Percentiles rank a stretch among this genome's conserved stretches.
Conservation (phyloP, 2,888 invertebrate genomes). For the Lymantria monacha region DNA sequence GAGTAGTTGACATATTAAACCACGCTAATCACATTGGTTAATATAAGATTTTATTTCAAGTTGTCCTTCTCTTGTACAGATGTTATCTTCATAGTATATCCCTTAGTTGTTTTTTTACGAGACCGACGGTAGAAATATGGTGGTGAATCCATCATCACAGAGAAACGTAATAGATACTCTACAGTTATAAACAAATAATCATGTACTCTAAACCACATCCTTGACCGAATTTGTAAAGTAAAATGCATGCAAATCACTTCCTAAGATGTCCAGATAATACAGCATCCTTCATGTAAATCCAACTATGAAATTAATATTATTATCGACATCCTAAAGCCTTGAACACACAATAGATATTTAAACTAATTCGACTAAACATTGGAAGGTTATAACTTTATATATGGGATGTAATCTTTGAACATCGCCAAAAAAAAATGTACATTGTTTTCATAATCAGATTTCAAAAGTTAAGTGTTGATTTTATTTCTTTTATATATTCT, state of each 20-base stretch:
- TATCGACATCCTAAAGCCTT: constrained; percentile 38
- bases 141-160: no score
- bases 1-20: no score
- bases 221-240: constrained; percentile 26
- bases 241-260: constrained; percentile 32
- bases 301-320: constrained; percentile 21
- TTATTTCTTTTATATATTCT: no score
- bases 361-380: constrained; percentile 13
- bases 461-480: no score
- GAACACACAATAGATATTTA: constrained; percentile 21
- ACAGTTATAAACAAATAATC: neutral
- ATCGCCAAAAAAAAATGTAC: neutral
- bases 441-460: constrained; percentile 15
- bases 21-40: no score
- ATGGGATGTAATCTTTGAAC: neutral
- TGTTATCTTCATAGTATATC: no score
- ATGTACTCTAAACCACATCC: constrained; percentile 17
- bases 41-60: no score
- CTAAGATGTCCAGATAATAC: constrained; percentile 19
- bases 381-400: neutral
- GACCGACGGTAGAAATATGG: no score
- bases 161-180: no score
- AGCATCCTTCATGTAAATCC: constrained; percentile 32
- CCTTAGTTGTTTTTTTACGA: no score
- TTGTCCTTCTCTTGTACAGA: no score